These are phyloP conservation scores for Epizoanthus illoricatus DNA, from an alignment of 92 coral and sea anemone genomes.

Conservation along the genomic window DNA sequence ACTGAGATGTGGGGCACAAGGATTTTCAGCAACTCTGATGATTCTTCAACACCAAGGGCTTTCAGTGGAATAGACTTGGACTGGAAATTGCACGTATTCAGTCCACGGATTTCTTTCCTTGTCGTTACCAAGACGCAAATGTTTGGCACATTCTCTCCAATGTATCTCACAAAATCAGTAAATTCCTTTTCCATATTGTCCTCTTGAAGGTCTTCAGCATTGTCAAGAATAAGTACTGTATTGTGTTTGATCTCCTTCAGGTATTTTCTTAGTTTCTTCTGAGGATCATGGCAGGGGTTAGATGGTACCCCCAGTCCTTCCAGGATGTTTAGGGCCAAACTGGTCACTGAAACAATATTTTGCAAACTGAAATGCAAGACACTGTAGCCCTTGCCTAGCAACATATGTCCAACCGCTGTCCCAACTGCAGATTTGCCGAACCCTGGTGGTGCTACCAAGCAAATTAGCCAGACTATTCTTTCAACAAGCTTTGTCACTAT, in stretches of 20 bases:
- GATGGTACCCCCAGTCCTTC: slow-evolving; percentile 12
- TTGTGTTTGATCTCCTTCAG: slow-evolving; percentile 8
- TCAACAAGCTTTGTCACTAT: neutral
- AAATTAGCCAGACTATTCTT: slow-evolving; percentile 19
- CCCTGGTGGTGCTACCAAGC: slow-evolving; percentile 67
- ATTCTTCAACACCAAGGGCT: slow-evolving; percentile 1
- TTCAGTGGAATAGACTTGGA: neutral
- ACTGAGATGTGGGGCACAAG: slow-evolving; percentile 15
- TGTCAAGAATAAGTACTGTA: slow-evolving; percentile 68
- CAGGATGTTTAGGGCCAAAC: slow-evolving; percentile 52
- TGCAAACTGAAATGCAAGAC: slow-evolving; percentile 48
- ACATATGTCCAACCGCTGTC: slow-evolving; percentile 45
- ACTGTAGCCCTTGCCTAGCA: slow-evolving; percentile 40
- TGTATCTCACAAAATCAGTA: slow-evolving; percentile 41
- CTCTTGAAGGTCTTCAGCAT: slow-evolving; percentile 74
- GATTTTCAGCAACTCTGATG: neutral
- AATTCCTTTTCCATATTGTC: slow-evolving; percentile 31
- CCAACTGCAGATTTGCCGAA: slow-evolving; percentile 67
- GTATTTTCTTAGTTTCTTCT: slow-evolving; percentile 30
- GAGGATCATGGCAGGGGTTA: slow-evolving; percentile 39
- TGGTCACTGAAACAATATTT: slow-evolving; percentile 13
- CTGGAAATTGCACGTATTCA: slow-evolving; percentile 1
- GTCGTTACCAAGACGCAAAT: slow-evolving; percentile 59
- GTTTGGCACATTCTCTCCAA: slow-evolving; percentile 49
- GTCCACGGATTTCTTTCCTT: slow-evolving; percentile 26